These are phyloP conservation scores for Empidonax alnorum DNA, from an alignment of 2,113 vertebrate genomes.

Conservation along the genomic window DNA sequence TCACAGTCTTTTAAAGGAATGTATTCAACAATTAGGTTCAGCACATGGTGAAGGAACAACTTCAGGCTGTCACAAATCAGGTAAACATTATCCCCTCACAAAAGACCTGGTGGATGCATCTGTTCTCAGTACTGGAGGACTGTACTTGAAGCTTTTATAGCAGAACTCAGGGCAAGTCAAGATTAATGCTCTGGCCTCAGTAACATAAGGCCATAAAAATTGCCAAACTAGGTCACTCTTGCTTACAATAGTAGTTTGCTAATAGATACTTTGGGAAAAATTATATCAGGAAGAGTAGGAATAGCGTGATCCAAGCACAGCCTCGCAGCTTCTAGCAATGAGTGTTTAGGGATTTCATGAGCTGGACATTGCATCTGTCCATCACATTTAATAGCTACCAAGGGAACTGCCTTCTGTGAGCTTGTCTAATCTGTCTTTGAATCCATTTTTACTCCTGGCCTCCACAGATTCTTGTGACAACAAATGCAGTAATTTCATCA, in stretches of 20 bases:
- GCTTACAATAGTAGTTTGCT: background rate
- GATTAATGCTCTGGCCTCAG: background rate
- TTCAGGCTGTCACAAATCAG: background rate
- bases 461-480: background rate
- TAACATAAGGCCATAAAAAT: background rate
- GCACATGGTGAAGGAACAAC: background rate
- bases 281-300: background rate
- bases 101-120: background rate
- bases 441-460: background rate
- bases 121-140: background rate
- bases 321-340: background rate
- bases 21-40: background rate
- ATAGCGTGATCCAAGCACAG: background rate
- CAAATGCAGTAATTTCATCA: background rate
- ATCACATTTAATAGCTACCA: background rate
- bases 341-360: background rate
- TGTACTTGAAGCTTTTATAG: background rate
- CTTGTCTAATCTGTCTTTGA: background rate
- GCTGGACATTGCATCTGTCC: background rate
- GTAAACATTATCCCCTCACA: background rate
- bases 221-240: background rate
- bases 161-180: background rate
- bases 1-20: background rate
- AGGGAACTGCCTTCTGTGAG: background rate
- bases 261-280: conserved; percentile 2